Percentiles rank a stretch among this genome's conserved stretches.
Conservation (phyloP, 2,113 vertebrate genomes). For the Irena cyanogastra region DNA sequence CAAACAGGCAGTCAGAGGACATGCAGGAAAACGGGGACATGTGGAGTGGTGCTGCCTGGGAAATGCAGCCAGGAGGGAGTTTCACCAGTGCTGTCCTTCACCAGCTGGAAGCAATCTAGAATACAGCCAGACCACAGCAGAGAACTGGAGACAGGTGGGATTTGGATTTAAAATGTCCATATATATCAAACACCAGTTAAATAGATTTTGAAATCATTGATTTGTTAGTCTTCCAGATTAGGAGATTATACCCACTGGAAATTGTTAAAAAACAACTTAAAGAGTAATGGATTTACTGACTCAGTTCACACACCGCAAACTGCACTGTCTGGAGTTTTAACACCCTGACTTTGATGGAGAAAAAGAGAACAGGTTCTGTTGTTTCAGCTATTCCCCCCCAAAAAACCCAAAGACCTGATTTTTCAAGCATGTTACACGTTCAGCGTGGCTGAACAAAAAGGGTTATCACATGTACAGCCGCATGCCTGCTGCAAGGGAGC, state of each 20-base stretch:
- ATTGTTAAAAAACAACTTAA: background rate
- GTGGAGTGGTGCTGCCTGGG: background rate
- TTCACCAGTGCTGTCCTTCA: background rate
- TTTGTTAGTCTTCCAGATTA: background rate
- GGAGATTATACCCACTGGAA: background rate
- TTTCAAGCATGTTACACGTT: conserved; percentile 14
- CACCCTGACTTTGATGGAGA: background rate
- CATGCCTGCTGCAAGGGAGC: background rate
- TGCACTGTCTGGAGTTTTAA: background rate
- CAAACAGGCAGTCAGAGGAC: background rate
- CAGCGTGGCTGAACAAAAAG: conserved; percentile 2
- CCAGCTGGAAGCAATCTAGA: background rate
- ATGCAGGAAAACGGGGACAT: background rate
- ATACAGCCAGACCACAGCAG: background rate
- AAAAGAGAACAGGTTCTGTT: background rate
- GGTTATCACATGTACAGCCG: conserved; percentile 16
- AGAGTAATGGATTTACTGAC: background rate
- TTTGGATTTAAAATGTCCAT: background rate
- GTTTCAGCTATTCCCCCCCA: background rate
- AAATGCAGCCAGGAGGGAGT: background rate
- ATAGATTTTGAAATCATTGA: background rate
- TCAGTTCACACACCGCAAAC: background rate
- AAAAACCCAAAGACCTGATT: background rate
- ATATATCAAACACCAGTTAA: background rate
- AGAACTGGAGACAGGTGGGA: background rate